Evolutionary conservation across 2,888 invertebrate genomes (phyloP).

Genomic region (Caenorhabditis sp.): DNA sequence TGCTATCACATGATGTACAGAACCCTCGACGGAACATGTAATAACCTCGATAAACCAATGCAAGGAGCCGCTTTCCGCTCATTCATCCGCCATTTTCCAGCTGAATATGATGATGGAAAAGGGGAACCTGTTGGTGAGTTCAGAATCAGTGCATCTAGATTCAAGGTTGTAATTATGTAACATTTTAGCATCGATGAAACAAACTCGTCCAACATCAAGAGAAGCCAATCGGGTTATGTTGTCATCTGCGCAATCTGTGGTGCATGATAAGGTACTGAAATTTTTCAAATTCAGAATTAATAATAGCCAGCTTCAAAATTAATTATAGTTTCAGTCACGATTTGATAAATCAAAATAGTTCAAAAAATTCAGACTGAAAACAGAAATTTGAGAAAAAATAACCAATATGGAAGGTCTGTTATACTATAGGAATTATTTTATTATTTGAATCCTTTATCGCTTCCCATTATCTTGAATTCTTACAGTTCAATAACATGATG

Average conservation of each 20-base stretch:
- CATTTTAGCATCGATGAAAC: slow-evolving; percentile 46
- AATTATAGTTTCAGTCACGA: too few species aligned
- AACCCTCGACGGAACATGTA: slow-evolving; percentile 70
- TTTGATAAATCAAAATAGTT: too few species aligned
- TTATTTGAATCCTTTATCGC: too few species aligned
- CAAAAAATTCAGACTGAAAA: too few species aligned
- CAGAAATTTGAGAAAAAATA: too few species aligned
- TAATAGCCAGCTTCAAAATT: too few species aligned
- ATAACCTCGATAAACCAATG: slow-evolving; percentile 66
- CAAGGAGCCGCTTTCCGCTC: slow-evolving; percentile 69
- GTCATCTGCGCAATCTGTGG: slow-evolving; percentile 65
- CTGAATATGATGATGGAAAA: slow-evolving; percentile 68
- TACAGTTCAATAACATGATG: slow-evolving; percentile 68
- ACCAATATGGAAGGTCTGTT: too few species aligned
- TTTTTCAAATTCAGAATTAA: too few species aligned
- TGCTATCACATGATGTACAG: slow-evolving; percentile 68
- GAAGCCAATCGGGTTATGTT: slow-evolving; percentile 66
- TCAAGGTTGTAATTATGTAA: neutral
- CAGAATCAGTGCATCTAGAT: too few species aligned
- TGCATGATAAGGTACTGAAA: slow-evolving; percentile 56
- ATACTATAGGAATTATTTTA: too few species aligned
- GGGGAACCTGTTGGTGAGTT: slow-evolving; percentile 69
- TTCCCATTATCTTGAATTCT: too few species aligned
- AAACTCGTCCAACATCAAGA: slow-evolving; percentile 61
- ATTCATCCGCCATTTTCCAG: slow-evolving; percentile 63